phyloP scores from a whole-genome alignment of 1,140 invertebrate species.

The Ceratitis capitata region DNA sequence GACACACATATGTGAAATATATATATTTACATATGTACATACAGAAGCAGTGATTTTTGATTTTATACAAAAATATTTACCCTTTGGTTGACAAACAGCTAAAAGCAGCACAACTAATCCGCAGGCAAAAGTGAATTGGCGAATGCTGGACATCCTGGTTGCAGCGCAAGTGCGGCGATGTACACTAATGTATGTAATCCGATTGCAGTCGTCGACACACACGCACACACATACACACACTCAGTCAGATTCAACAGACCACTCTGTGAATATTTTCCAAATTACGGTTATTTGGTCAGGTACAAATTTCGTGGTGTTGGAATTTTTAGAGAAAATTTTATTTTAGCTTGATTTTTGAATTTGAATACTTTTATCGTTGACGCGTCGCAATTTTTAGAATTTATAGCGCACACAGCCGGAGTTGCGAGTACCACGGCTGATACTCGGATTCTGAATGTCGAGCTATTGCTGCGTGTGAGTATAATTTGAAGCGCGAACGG shows the following conservation, averaged over 20 bases:
- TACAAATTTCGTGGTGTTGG: neutral
- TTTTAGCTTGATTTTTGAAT: neutral
- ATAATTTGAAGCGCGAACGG: neutral
- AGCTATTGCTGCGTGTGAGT: neutral
- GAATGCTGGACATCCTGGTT: constrained; percentile 51
- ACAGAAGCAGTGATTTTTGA: too few relatives aligned
- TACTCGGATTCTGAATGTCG: neutral
- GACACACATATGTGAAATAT: neutral
- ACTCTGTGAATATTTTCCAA: neutral
- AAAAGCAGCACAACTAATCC: constrained; percentile 62
- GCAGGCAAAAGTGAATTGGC: constrained; percentile 41
- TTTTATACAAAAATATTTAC: constrained; percentile 56
- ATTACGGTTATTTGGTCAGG: constrained; percentile 21
- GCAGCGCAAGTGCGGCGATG: neutral
- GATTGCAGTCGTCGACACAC: neutral
- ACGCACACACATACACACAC: neutral
- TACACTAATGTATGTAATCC: neutral
- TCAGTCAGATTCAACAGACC: too few relatives aligned
- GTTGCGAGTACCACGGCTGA: neutral
- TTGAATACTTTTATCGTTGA: neutral
- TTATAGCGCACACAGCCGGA: neutral
- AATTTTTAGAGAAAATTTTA: neutral
- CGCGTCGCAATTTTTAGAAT: neutral
- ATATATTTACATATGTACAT: too few relatives aligned
- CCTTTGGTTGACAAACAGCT: constrained; percentile 64